Base-by-base conservation (phyloP, 1,140 invertebrate species). In the Procambarus virginalis region DNA sequence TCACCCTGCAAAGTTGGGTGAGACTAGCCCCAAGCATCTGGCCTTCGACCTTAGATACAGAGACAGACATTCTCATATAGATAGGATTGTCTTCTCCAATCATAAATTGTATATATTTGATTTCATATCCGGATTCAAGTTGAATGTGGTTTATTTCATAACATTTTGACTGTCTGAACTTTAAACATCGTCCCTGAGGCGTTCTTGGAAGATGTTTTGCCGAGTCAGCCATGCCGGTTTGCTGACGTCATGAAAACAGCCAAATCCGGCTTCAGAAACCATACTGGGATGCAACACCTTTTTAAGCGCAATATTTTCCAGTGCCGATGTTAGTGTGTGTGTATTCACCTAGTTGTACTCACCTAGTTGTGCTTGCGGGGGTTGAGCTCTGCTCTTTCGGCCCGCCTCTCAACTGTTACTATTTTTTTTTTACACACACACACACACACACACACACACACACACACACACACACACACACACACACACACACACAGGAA, bases 211-310 rank as follows among this genome's bases (percentile, higher is more conserved):
- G 6, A 34, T 73, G 6, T 73, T 64, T 64, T 64, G 22, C 68
- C 2, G n/a, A 73, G 68, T 22, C 68, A 34, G 68, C 68, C n/a
- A 73, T 73, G 14, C 20, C 34, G 68, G 68, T 34, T 73, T 73
- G 68, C 68, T 73, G 68, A 73, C 68, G 68, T 73, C 68, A 73
- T 73, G 20, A 73, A 9, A 73, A 73, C 20, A 2, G 5, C 10
- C 22, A 34, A 73, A 73, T 73, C 68, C 68, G 68, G 68, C 68
- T 73, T 73, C n/a, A 4, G 68, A 73, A 73, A 73, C 22, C 68
- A 73, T 73, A 73, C 68, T 8, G 68, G 68, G 8, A 73, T 73
- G n/a, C 68, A 34, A 5, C 22, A 34, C 68, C 22, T 34, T 14
- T 55, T 55, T 55, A 55, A 55, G 12, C 51, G 8, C 6, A 9